These are phyloP conservation scores for Diarsia brunnea DNA, from an alignment of 2,888 invertebrate genomes.

Conservation along the genomic window DNA sequence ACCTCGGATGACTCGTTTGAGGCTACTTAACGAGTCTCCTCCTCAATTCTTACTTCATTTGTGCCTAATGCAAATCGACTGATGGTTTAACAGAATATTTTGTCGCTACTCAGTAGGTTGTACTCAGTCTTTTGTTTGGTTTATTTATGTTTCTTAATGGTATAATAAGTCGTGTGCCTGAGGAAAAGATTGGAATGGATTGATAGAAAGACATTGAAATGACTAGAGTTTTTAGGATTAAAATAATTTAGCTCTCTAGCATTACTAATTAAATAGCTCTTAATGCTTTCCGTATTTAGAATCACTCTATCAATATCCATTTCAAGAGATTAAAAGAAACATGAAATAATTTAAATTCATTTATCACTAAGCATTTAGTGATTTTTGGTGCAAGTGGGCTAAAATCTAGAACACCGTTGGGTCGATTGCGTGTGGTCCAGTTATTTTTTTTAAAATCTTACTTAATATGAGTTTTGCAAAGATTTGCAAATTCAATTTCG, in stretches of 20 bases:
- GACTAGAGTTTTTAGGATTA: background rate
- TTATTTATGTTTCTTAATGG: conserved; percentile 55
- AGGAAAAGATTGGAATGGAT: conserved; percentile 1
- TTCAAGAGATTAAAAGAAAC: background rate
- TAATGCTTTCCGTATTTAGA: background rate
- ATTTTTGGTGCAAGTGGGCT: background rate
- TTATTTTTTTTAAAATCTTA: background rate
- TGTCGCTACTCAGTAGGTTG: conserved; percentile 31
- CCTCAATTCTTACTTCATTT: conserved; percentile 69
- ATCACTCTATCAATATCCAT: background rate
- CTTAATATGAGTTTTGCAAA: background rate
- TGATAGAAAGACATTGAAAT: background rate
- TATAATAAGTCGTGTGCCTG: conserved; percentile 45
- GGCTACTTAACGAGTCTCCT: conserved; percentile 78
- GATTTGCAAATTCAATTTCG: background rate
- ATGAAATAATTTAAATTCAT: background rate
- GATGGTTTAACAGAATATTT: conserved; percentile 65
- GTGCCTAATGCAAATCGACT: conserved; percentile 67
- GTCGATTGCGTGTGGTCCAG: background rate
- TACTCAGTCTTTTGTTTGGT: conserved; percentile 48
- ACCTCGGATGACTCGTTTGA: conserved; percentile 79
- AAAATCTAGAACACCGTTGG: background rate
- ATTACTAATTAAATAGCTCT: background rate
- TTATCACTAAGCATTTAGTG: background rate
- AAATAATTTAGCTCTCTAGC: background rate